phyloP scores from a whole-genome alignment of 2,797 vertebrate genomes.

The Sarcoramphus papa region DNA sequence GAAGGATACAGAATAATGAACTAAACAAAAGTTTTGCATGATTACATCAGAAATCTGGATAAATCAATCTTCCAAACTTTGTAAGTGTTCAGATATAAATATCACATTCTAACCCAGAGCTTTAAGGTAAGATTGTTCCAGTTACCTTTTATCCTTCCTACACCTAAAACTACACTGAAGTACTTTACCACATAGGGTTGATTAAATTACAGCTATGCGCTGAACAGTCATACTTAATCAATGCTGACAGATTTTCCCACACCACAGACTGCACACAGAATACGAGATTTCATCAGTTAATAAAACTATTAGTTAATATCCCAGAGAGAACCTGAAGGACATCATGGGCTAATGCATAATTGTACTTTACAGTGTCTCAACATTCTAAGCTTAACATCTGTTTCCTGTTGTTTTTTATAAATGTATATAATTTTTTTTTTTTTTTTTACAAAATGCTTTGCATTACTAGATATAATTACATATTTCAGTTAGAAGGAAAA shows the following conservation, averaged over 20 bases:
- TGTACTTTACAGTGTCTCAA: not conserved
- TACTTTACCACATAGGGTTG: not conserved
- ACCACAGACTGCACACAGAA: not conserved
- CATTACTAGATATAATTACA: conserved; percentile 26
- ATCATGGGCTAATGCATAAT: not conserved
- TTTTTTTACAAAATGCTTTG: conserved; percentile 6
- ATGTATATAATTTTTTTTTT: not conserved
- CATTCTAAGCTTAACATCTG: conserved; percentile 36
- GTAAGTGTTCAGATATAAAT: not conserved
- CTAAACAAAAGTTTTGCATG: not conserved
- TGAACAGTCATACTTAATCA: not conserved
- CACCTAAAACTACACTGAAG: not conserved
- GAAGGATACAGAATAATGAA: not conserved
- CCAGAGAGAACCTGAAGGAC: not conserved
- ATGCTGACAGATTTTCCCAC: not conserved
- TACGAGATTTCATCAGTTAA: conserved; percentile 39
- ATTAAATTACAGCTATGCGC: not conserved
- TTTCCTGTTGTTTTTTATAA: not conserved
- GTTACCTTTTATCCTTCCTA: not conserved
- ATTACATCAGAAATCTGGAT: not conserved
- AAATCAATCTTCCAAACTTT: not conserved
- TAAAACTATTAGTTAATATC: conserved; percentile 34
- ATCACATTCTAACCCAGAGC: not conserved
- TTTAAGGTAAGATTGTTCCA: not conserved
- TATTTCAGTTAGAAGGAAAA: conserved; percentile 40